Evolutionary conservation across 2,888 invertebrate genomes (phyloP), one percentile per base, ranked within the genome.

Genomic region (Noctuana brunneofusca): DNA sequence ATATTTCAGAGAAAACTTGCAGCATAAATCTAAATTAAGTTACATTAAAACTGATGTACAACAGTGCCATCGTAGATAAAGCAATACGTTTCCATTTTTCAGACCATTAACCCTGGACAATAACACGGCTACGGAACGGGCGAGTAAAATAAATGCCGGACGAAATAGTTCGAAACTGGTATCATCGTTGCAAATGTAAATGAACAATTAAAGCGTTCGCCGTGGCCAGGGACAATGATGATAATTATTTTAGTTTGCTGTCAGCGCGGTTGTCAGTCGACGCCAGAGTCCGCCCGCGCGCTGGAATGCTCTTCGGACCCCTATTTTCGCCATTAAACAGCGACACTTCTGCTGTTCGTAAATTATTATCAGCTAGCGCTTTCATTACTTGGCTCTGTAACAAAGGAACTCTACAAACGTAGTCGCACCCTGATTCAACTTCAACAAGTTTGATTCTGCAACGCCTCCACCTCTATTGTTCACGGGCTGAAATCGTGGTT

Each of bases 211-310:
- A 89, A 91, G 80, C 84, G 86, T 84, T 84, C 83, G 85, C 86
- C 85, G 86, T 83, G 86, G 84, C 87, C 86, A 80, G 84, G 84
- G 85, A 89, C 90, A 89, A 89, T 89, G 88, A 90, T 89, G 86
- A 91, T 91, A 90, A 91, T 90, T 91, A 91, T 91, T 91, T 91
- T 88, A 91, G 91, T 90, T 90, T 80, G 89, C 79, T 86, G 89
- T 87, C 88, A 84, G 80, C 86, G 82, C 81, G 84, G 84, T 77
- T 82, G 88, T 87, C 89, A 86, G 80, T 83, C 84, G 81, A 66
- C 76, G 70, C 73, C 69, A 71, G 66, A 71, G 72, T 71, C 75
- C 75, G 71, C 72, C 74, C 81, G 75, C 79, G 74, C 80, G 71
- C 73, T 83, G 90, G 90, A 90, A 90, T 90, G 88, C 86, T 86